phyloP scores from a whole-genome alignment of 2,797 vertebrate genomes.

The Malacoraja senta region DNA sequence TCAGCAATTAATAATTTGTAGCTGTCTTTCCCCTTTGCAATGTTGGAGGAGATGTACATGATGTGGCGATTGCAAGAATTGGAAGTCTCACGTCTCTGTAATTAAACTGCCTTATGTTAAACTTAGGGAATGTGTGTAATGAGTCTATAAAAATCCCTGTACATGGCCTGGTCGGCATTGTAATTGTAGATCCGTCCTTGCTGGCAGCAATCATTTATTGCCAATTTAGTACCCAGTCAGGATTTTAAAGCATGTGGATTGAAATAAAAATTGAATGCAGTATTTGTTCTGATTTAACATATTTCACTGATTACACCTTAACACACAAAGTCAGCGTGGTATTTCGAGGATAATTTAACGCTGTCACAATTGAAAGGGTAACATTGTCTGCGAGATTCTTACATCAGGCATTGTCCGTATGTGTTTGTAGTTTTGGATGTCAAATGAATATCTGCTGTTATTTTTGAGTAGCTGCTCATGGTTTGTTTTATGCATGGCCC shows the following conservation, averaged over 20 bases:
- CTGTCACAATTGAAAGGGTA: slow-evolving; percentile 6
- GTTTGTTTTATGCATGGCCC: slow-evolving; percentile 58
- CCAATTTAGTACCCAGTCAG: neutral
- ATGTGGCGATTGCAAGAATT: neutral
- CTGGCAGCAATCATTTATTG: slow-evolving; percentile 27
- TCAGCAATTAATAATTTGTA: neutral
- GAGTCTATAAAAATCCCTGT: neutral
- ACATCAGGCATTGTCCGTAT: neutral
- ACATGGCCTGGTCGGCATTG: neutral
- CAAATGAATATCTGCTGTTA: neutral
- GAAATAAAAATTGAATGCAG: slow-evolving; percentile 18
- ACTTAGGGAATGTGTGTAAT: neutral
- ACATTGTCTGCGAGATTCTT: slow-evolving; percentile 11
- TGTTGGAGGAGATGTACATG: neutral
- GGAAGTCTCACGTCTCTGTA: neutral
- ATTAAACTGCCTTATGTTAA: neutral
- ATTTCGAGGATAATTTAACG: neutral
- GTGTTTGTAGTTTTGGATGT: slow-evolving; percentile 16
- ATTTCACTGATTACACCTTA: neutral
- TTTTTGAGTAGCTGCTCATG: slow-evolving; percentile 47
- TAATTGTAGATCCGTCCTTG: neutral
- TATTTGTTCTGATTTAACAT: neutral
- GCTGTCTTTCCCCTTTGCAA: neutral
- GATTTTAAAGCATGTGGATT: neutral
- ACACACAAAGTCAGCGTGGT: slow-evolving; percentile 13